phyloP scores from a whole-genome alignment of 1,140 invertebrate genomes.

The Branchinecta lindahli region DNA sequence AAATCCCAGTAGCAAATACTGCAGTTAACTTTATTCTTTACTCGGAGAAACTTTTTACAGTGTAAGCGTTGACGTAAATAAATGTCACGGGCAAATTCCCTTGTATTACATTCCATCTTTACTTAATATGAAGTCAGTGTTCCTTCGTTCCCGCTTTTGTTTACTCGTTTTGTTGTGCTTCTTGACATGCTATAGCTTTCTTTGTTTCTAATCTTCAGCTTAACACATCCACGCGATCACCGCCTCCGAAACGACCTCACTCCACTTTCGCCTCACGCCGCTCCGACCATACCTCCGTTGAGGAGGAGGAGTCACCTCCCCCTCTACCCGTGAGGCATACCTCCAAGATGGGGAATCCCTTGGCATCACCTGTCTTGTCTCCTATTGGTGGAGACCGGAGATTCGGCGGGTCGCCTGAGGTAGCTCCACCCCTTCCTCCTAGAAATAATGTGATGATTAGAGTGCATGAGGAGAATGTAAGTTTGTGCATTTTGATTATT shows the following conservation, averaged over 20 bases:
- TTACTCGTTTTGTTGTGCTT: too few species aligned
- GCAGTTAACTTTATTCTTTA: too few species aligned
- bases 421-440: conserved; percentile 18
- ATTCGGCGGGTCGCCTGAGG: not conserved
- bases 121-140: too few species aligned
- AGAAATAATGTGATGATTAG: conserved; percentile 9
- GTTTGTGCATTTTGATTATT: not conserved
- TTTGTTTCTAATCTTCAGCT: conserved; percentile 2
- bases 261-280: conserved; percentile 30
- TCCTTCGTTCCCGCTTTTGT: too few species aligned
- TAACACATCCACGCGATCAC: conserved; percentile 11
- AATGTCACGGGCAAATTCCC: too few species aligned
- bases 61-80: too few species aligned
- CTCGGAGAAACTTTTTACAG: too few species aligned
- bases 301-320: conserved; percentile 31
- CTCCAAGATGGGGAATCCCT: not conserved
- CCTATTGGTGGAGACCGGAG: conserved; percentile 11
- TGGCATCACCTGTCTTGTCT: conserved; percentile 15
- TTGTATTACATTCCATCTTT: too few species aligned
- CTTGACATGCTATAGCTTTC: not conserved
- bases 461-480: not conserved
- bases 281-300: conserved; percentile 21
- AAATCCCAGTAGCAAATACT: too few species aligned
- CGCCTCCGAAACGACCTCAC: conserved; percentile 26
- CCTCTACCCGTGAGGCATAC: conserved; percentile 42